These are phyloP conservation scores for Thamnaconus septentrionalis DNA, from an alignment of 2,113 vertebrate species.

Conservation along the genomic window DNA sequence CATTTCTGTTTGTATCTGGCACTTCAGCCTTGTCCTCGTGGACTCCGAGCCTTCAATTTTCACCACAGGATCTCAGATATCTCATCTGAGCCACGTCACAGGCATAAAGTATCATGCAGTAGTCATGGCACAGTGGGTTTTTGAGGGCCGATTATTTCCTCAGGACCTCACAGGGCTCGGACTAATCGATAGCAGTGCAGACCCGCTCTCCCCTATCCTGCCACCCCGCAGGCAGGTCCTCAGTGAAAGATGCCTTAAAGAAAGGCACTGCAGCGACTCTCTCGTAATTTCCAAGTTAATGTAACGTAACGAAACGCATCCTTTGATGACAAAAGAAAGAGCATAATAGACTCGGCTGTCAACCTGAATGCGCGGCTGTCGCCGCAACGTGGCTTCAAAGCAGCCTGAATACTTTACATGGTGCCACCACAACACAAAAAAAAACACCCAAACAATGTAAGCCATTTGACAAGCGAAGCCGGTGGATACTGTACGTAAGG, in stretches of 20 bases:
- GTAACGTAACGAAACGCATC: conserved; percentile 48
- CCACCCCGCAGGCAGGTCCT: background rate
- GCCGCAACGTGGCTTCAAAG: conserved; percentile 39
- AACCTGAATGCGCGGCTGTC: conserved; percentile 44
- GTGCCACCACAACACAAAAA: conserved; percentile 37
- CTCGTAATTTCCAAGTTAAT: conserved; percentile 36
- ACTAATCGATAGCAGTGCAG: too few relatives aligned
- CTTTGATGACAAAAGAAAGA: conserved; percentile 37
- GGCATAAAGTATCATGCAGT: background rate
- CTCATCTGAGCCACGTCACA: background rate
- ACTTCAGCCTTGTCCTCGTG: background rate
- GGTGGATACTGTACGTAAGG: too few relatives aligned
- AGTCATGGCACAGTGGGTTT: too few relatives aligned
- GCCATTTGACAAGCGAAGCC: too few relatives aligned
- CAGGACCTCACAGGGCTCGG: too few relatives aligned
- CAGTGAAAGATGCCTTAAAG: background rate
- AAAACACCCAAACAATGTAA: background rate
- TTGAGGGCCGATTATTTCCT: too few relatives aligned
- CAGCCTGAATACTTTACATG: conserved; percentile 29
- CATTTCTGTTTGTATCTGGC: too few relatives aligned
- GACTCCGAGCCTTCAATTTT: background rate
- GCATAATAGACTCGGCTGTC: conserved; percentile 52
- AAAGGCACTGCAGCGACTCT: background rate
- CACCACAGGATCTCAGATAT: background rate
- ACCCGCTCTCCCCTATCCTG: background rate